Percentiles rank a stretch among this genome's conserved stretches.
Conservation (phyloP, 2,113 vertebrate genomes). For the Tachysurus fulvidraco region DNA sequence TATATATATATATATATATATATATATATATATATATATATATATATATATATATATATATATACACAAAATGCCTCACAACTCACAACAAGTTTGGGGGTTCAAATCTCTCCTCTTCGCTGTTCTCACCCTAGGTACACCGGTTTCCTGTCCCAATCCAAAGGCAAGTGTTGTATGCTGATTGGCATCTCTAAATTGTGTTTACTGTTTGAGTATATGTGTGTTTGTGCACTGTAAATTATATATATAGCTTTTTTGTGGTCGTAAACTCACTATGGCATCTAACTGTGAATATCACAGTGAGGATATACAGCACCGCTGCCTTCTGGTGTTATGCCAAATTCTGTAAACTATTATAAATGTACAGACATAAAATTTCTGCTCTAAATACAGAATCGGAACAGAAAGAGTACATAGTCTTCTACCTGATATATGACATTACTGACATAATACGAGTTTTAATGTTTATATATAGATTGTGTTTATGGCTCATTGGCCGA, state of each 20-base stretch:
- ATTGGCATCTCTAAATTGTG: too few species aligned
- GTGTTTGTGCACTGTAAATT: neutral
- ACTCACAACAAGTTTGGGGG: too few species aligned
- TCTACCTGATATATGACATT: conserved; percentile 31
- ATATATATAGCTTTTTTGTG: neutral
- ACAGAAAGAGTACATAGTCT: conserved; percentile 17
- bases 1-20: too few species aligned
- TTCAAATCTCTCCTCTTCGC: too few species aligned
- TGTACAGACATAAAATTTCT: conserved; percentile 30
- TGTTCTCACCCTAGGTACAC: too few species aligned
- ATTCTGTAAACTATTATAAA: conserved; percentile 18
- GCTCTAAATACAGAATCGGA: conserved; percentile 35
- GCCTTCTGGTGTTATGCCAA: conserved; percentile 12
- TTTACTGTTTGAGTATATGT: neutral
- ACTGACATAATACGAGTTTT: neutral
- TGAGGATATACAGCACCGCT: conserved; percentile 1
- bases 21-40: too few species aligned
- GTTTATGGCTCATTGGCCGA: neutral
- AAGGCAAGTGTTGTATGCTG: too few species aligned
- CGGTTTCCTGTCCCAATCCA: too few species aligned
- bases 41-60: too few species aligned
- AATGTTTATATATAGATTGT: conserved; percentile 14
- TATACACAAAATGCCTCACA: too few species aligned
- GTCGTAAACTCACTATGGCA: conserved; percentile 1
- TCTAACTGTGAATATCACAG: conserved; percentile 5